These are phyloP conservation scores for Sula dactylatra DNA, from an alignment of 2,113 vertebrate genomes.

Conservation along the genomic window DNA sequence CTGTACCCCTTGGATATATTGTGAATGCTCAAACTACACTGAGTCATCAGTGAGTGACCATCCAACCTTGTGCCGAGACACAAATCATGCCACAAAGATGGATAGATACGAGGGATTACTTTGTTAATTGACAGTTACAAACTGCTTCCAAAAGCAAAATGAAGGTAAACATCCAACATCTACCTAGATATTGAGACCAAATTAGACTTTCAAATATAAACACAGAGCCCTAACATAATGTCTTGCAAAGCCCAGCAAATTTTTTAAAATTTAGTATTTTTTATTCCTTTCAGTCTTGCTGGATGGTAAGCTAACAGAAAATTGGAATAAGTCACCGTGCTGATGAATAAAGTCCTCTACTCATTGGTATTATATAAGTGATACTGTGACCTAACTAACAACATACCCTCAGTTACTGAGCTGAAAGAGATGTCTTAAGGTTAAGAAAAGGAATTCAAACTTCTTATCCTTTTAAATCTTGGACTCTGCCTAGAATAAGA, in stretches of 20 bases:
- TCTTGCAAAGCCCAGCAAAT: fast-evolving
- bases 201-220: background rate
- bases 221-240: background rate
- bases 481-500: background rate
- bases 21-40: background rate
- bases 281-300: background rate
- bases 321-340: background rate
- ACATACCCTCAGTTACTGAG: background rate
- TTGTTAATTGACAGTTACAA: background rate
- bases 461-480: background rate
- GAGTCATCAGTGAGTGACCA: conserved; percentile 11
- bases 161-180: background rate
- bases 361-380: background rate
- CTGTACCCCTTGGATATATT: background rate
- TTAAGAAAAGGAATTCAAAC: background rate
- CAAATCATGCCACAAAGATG: background rate
- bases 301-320: background rate
- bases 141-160: background rate
- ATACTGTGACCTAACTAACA: background rate
- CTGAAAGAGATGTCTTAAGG: background rate
- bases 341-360: background rate
- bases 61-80: background rate
- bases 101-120: background rate
- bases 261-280: background rate
- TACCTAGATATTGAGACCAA: background rate